Evolutionary conservation across 2,888 invertebrate genomes (phyloP).

Genomic region (Hesperia comma): DNA sequence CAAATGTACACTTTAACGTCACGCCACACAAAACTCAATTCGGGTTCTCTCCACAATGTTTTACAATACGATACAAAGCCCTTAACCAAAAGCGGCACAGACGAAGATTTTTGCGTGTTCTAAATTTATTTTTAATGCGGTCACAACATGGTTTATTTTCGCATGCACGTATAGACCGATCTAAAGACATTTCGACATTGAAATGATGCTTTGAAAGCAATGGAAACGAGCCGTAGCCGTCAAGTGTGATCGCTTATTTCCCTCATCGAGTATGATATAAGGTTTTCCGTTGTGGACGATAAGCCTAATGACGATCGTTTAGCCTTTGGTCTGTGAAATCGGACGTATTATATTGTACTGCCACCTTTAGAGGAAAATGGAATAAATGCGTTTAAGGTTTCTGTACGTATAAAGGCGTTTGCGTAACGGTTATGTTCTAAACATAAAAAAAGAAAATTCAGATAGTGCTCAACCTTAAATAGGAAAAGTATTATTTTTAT

Average conservation of each 20-base stretch:
- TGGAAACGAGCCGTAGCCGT: constrained; percentile 64
- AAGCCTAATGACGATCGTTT: constrained; percentile 64
- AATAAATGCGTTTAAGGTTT: constrained; percentile 10
- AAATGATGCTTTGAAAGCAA: constrained; percentile 49
- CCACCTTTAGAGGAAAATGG: constrained; percentile 15
- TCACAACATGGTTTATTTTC: background rate
- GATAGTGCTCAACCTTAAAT: background rate
- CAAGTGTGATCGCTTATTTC: constrained; percentile 76
- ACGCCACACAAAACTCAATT: constrained; percentile 34
- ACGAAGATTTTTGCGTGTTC: background rate
- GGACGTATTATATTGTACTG: constrained; percentile 31
- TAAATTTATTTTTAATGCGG: background rate
- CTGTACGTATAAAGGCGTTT: background rate
- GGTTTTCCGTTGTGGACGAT: constrained; percentile 74
- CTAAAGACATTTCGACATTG: background rate
- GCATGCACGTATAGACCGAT: background rate
- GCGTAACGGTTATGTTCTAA: background rate
- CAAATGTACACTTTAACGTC: constrained; percentile 33
- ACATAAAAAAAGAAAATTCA: background rate
- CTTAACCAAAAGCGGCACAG: background rate
- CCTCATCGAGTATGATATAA: constrained; percentile 75
- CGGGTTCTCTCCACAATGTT: constrained; percentile 27
- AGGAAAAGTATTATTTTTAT: too few species aligned
- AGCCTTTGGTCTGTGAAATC: constrained; percentile 47
- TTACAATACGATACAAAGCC: constrained; percentile 27